Evolutionary conservation across 2,888 invertebrate genomes (phyloP), one percentile per base, ranked within the genome.

Genomic region (Criorhina ranunculi): DNA sequence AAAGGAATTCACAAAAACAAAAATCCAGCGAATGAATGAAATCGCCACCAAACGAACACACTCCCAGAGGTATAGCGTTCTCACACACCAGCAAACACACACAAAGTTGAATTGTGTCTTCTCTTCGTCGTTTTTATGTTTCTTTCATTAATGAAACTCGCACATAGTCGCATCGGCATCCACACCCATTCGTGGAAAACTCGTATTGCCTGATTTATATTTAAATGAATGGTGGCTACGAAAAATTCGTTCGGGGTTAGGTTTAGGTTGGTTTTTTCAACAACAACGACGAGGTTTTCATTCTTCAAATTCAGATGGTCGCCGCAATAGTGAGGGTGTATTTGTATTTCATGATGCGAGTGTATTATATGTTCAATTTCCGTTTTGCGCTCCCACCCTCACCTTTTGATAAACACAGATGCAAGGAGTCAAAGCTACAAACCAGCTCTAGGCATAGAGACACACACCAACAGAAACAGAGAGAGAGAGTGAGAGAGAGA

Each of bases 181-280:
- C 69, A 75, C 73, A 85, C 31, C 62, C 64, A 80, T 85, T 75
- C 80, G 60, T 70, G 78, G 62, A 78, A 78, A 80, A 80, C 85
- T 80, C 69, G 80, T 85, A 80, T 83, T 85, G 85, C 85, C 64
- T 85, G 85, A 85, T 85, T 85, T 85, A 85, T 85, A 76, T 80
- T 85, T 85, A 85, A 85, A 85, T 85, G 85, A 85, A 85, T 85
- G 85, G 80, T 70, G 33, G 46, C 60, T 77, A 72, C 42, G 59
- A 73, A 80, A 75, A 62, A 46, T 69, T 69, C 75, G 55, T 81
- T 76, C 51, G 82, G 83, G 67, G 78, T 78, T 83, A 78, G 72
- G 78, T 62, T 78, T 83, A 78, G 72, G 78, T 62, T 62, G 62
- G 62, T 15, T 62, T 62, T 62, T 55, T 33, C 49, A n/a, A 17